Base-by-base conservation (phyloP, 2,888 invertebrate genomes). In the Zelleria hepariella region DNA sequence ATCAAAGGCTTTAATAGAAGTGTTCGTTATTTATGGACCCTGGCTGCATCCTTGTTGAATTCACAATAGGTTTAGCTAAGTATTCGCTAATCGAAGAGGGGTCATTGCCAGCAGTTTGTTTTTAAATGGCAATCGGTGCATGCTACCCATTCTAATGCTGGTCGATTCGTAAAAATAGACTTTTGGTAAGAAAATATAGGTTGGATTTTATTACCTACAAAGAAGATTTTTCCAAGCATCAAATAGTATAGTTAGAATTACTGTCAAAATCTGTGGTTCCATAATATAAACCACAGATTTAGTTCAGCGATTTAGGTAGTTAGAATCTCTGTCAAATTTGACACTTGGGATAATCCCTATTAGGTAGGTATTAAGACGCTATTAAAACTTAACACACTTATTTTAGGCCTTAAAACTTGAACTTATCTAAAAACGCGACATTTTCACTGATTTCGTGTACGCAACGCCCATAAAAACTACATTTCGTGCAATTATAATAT, bases 1-100 rank as follows among this genome's bases (percentile, higher is more conserved):
- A 86, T 88, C 87, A 88, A 88, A 88, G 86, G 82, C 79, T 77
- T 69, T 77, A 78, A 80, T 83, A 84, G 81, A 84, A 85, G 81
- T 83, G 80, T 79, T 84, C 74, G 82, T 80, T 82, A 86, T 86
- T 85, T 87, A 87, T 86, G 71, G 85, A 80, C 74, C 77, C 70
- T 58, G 51, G 49, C 47, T 32, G 72, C 77, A 74, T 80, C 77
- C 77, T 76, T 78, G 69, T 74, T 78, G 77, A 78, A 83, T 56
- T 58, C 47, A 23, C 7, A 55, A 32, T 10, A 47, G 47, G 23
- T 57, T 57, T 20, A n/a, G n/a, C n/a, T n/a, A n/a, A n/a, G n/a
- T n/a, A 54, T 54, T 54, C 54, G 54, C 26, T 54, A 26, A 54
- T 54, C 26, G n/a, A 24, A n/a, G 24, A 8, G 2, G 18, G 54